Evolutionary conservation across 2,113 vertebrate genomes (phyloP), one percentile per base, ranked within the genome.

Genomic region (Pelmatolapia mariae): DNA sequence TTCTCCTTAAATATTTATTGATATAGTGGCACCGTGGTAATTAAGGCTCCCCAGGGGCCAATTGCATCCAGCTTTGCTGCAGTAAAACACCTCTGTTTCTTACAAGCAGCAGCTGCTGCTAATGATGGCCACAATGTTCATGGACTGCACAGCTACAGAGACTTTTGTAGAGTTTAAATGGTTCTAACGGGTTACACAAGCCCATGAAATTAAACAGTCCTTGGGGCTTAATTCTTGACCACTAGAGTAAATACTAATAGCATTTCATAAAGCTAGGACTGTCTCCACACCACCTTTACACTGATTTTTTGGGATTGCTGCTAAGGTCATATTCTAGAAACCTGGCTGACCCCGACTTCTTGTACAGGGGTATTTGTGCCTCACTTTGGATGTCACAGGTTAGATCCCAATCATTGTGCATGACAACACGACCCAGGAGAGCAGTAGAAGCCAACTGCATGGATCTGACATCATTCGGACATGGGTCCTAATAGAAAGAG

Each of bases 1-100:
- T 81, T 81, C 89, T 66, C 83, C 83, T 90, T 84, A 91, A 89
- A 88, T 93, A 91, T 93, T 66, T 90, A 94, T 95, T 89, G 91
- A 94, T 91, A 29, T 26, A 54, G 78, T 88, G 92, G 78, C 86
- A 85, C 19, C 4, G 45, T 81, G 86, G 88, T 93, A 93, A 94
- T 94, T 93, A 94, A 81, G 82, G 5, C 86, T 88, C 93, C 33
- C 87, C 83, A 2, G 86, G 90, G 93, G 86, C 29, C 82, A 50
- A 66, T 76, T 76, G 38, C 83, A 82, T 85, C 16, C 12, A 24
- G 22, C 50, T 3, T 50, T 76, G 19, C 80, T 71, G 80, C 84
- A 80, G 85, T 24, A 12, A 61, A 82, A 81, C 43, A 63, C 86
- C 86, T 89, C n/a, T 2, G 10, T 50, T 81, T 40, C 73, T 90